Conservation (phyloP, 1,140 invertebrate genomes). For the Drosophila busckii region DNA sequence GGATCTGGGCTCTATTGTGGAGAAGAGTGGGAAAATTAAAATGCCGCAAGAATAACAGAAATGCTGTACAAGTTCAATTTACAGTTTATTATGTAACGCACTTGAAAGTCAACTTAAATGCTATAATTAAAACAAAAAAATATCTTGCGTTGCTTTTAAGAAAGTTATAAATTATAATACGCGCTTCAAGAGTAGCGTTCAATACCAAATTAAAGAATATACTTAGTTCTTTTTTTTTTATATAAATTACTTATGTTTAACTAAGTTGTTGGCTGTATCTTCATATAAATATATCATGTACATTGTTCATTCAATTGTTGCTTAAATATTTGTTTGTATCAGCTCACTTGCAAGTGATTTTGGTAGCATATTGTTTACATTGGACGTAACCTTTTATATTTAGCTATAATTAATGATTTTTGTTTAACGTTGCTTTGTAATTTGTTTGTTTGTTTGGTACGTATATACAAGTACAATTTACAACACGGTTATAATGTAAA, state of each 20-base stretch:
- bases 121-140: constrained; percentile 32
- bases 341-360: constrained; percentile 34
- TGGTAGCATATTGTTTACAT: constrained; percentile 48
- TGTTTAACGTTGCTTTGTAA: constrained; percentile 69
- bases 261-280: constrained; percentile 16
- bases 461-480: constrained; percentile 75
- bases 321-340: constrained; percentile 22
- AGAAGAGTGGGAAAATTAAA: constrained; percentile 51
- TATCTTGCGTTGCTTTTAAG: constrained; percentile 20
- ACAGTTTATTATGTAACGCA: constrained; percentile 34
- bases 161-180: constrained; percentile 25
- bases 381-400: constrained; percentile 70
- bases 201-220: constrained; percentile 7
- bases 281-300: constrained; percentile 18
- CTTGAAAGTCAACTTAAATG: constrained; percentile 18
- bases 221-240: constrained; percentile 9
- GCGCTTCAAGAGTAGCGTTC: constrained; percentile 2
- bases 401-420: constrained; percentile 35
- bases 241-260: constrained; percentile 29
- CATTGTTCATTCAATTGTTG: constrained; percentile 23
- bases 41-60: constrained; percentile 19
- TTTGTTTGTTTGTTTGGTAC: constrained; percentile 52
- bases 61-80: constrained; percentile 13
- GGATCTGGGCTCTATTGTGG: constrained; percentile 82
- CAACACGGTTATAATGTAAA: constrained; percentile 55